phyloP scores from a whole-genome alignment of 1,140 invertebrate genomes.

The Drosophila sucinea region DNA sequence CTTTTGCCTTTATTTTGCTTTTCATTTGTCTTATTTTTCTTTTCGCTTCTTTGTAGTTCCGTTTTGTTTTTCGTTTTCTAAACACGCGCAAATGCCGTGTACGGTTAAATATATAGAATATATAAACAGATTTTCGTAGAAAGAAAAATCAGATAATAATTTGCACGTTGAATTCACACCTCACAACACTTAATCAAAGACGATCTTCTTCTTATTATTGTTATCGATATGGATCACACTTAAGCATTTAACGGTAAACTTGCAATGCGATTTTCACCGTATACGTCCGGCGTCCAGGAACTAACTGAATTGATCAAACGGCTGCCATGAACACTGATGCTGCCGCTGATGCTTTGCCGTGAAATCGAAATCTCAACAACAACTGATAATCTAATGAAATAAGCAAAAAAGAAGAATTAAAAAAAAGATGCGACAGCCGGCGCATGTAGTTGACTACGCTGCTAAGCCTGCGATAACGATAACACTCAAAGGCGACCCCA shows the following conservation, averaged over 20 bases:
- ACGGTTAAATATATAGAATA: constrained; percentile 7
- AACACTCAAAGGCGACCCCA: constrained; percentile 53
- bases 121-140: constrained; percentile 13
- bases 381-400: constrained; percentile 69
- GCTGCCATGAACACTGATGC: constrained; percentile 40
- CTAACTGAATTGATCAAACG: constrained; percentile 59
- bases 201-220: constrained; percentile 23
- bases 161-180: constrained; percentile 35
- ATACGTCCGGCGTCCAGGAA: constrained; percentile 65
- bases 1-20: constrained; percentile 40
- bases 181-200: constrained; percentile 13
- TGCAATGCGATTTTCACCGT: constrained; percentile 49
- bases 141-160: constrained; percentile 9
- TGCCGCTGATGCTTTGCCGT: constrained; percentile 39
- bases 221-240: constrained; percentile 42
- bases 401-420: constrained; percentile 33
- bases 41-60: constrained; percentile 51
- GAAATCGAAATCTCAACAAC: constrained; percentile 72
- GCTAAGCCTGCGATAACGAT: constrained; percentile 38
- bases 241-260: constrained; percentile 22
- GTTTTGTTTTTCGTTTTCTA: constrained; percentile 73
- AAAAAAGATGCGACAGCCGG: constrained; percentile 56
- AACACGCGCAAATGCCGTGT: constrained; percentile 68
- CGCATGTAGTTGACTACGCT: constrained; percentile 43
- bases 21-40: constrained; percentile 26